phyloP scores from a whole-genome alignment of 2,888 invertebrate genomes.

The Rhogogaster chlorosoma region DNA sequence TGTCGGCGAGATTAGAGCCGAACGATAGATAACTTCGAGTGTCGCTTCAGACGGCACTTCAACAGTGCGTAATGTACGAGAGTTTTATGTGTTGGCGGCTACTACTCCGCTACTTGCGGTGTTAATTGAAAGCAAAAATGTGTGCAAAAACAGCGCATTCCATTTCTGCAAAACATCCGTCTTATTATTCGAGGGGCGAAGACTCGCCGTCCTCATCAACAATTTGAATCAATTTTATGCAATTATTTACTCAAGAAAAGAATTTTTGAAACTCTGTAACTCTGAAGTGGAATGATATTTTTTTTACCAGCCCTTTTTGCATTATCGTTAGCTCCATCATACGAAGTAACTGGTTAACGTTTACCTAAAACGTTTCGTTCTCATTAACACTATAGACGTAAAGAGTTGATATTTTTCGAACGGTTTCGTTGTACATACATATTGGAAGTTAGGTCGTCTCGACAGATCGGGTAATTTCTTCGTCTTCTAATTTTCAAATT shows the following conservation, averaged over 20 bases:
- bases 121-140: conserved; percentile 26
- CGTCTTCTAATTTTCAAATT: not conserved
- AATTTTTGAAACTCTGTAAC: not conserved
- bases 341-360: not conserved
- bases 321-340: not conserved
- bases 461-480: not conserved
- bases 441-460: not conserved
- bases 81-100: not conserved
- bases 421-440: not conserved
- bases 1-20: not conserved
- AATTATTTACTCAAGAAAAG: not conserved
- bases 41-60: conserved; percentile 11
- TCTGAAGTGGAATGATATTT: not conserved
- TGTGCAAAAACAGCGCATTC: not conserved
- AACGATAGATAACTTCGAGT: conserved; percentile 13
- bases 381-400: conserved; percentile 21
- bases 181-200: not conserved
- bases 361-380: conserved; percentile 3
- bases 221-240: not conserved
- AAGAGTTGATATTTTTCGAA: not conserved
- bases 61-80: conserved; percentile 25
- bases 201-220: not conserved
- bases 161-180: not conserved
- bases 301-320: not conserved
- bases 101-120: not conserved